Evolutionary conservation across 2,888 invertebrate genomes (phyloP), one percentile per base, ranked within the genome.

Genomic region (Seira musarum): DNA sequence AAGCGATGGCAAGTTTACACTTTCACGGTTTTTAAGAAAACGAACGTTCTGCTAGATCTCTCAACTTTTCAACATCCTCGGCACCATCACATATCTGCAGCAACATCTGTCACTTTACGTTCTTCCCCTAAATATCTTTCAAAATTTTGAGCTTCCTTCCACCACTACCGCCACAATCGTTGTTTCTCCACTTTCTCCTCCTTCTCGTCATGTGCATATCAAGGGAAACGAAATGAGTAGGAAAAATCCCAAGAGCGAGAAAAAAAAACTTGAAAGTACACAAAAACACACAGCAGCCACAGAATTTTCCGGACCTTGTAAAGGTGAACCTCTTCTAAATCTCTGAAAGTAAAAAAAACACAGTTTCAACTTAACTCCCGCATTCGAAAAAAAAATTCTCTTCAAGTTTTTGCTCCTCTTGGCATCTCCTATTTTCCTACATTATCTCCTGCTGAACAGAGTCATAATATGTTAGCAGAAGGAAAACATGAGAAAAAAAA

Each of bases 181-280:
- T n/a, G n/a, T n/a, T n/a, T n/a, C n/a, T n/a, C n/a, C n/a, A n/a
- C n/a, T n/a, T n/a, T n/a, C n/a, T n/a, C n/a, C n/a, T n/a, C n/a
- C n/a, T n/a, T n/a, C n/a, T n/a, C n/a, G n/a, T n/a, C n/a, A 53
- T 19, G 46, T 49, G 67, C 24, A 35, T 3, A 8, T 1, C 13
- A 25, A 53, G 49, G 10, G 53, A 68, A 53, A 67, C 19, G 17
- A 22, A 68, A 53, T 68, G 68, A 68, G 68, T 57, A 40, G 6
- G 66, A 68, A 53, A 68, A 68, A 53, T 68, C 68, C 68, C 68
- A 49, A 24, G 68, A 68, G 68, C 68, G 53, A 53, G n/a, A n/a
- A 17, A 49, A 25, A 68, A 68, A 68, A 10, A 21, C 46, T 10
- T 22, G 49, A n/a, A n/a, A 21, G 15, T 65, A 13, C 40, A 40